Evolutionary conservation across 2,113 vertebrate genomes (phyloP), one percentile per base, ranked within the genome.

Genomic region (Halichoerus grypus): DNA sequence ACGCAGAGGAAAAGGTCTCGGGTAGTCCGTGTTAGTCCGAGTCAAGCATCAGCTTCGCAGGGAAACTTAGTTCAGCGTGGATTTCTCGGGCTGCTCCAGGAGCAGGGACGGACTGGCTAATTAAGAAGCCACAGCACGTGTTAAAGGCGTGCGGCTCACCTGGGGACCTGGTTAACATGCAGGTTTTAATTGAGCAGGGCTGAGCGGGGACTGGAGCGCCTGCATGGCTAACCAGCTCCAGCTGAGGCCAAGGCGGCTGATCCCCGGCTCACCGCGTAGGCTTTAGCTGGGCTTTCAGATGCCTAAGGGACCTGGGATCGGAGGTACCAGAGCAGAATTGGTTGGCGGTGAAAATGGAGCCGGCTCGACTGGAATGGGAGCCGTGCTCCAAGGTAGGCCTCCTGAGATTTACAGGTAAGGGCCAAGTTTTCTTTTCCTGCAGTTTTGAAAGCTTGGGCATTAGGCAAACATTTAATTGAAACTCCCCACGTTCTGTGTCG

Each of bases 261-360:
- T 22, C 5, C 0, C 9, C 0, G 0, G 55, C 9, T n/a, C 4
- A 10, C 28, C 0, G 5, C 49, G 16, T 46, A 71, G n/a, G 4
- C 8, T 16, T 11, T 1, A 5, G 55, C 36, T 76, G 39, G 18
- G 71, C 39, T 79, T 85, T 81, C n/a, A 22, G 39, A 33, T 3
- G 4, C 24, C 24, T 7, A 39, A 26, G 22, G 21, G 15, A 28
- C 12, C 49, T 2, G 5, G 46, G 24, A 0, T 1, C n/a, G 11
- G 55, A 88, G 55, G 21, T 12, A 31, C 15, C 0, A 0, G 19
- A 46, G n/a, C 49, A 33, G 21, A 51, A 12, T 19, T 36, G 39
- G 7, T 87, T 67, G 57, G 14, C 81, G 42, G 15, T 14, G 92
- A 80, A 80, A 80, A 88, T 22, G 5, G 1, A 49, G 26, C 55